Base-by-base conservation (phyloP, 1,140 invertebrate species). In the Temnothorax nylanderi region DNA sequence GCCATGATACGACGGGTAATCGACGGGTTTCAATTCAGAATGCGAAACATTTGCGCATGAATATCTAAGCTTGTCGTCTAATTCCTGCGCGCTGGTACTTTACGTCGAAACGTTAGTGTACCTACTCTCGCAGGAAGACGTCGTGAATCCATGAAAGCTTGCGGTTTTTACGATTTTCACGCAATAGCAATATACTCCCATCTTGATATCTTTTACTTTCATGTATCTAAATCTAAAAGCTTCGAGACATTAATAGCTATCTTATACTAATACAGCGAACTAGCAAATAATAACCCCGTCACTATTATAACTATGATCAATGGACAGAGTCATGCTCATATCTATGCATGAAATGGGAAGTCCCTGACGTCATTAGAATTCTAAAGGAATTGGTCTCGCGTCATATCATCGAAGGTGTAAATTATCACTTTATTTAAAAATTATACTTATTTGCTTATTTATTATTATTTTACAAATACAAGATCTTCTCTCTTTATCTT, bases 11-110 rank as follows among this genome's bases (percentile, higher is more conserved):
- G 49, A 41, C 60, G 87, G 41, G 69, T 56, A 78, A 85, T 76
- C 75, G 78, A 69, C 51, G 54, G 16, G 21, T 54, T 72, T 77
- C 75, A 60, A 87, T 81, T 85, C 37, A 58, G 75, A 81, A 74
- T 58, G 72, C 75, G 87, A 74, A 81, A 76, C 56, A 76, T 67
- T 85, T 56, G 54, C 49, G 41, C 37, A 47, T 58, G 78, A 82
- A 87, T 84, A 82, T 64, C 26, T 67, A 49, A 47, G 49, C 26
- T 34, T 18, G n/a, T 54, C 58, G 51, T 75, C 26, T 34, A 58
- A 86, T 81, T 67, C 60, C 58, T 34, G 13, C 34, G 7, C n/a
- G 37, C 41, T 11, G 8, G 16, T 64, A 62, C 34, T 71, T 76
- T 62, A 65, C 32, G 47, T 2, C 11, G 49, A 7, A n/a, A 34